Percentiles rank a stretch among this genome's conserved stretches.
phyloP scores from a whole-genome alignment of 1,140 invertebrate genomes.

The Bombus turneri region DNA sequence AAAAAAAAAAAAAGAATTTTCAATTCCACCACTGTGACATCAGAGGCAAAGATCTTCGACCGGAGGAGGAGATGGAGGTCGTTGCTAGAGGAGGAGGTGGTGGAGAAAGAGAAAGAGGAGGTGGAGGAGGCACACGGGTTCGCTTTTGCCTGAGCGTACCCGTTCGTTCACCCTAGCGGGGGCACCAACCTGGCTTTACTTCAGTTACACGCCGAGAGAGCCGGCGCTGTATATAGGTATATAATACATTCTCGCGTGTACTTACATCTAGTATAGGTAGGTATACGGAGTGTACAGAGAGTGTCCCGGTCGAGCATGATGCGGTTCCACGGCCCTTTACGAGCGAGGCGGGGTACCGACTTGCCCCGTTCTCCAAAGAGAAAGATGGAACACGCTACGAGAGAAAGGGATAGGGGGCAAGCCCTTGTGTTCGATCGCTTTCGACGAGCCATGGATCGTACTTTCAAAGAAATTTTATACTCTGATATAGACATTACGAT shows the following conservation, averaged over 20 bases:
- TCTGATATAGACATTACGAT: slow-evolving; percentile 19
- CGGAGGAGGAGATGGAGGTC: slow-evolving; percentile 48
- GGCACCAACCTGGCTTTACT: slow-evolving; percentile 83
- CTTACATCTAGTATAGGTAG: slow-evolving; percentile 74
- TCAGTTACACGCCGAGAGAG: slow-evolving; percentile 79
- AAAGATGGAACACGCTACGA: slow-evolving; percentile 43
- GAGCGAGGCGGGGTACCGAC: slow-evolving; percentile 62
- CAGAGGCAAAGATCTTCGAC: slow-evolving; percentile 58
- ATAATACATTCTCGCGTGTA: slow-evolving; percentile 72
- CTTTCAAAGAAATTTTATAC: slow-evolving; percentile 55
- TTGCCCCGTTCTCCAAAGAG: slow-evolving; percentile 64
- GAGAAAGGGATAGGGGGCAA: slow-evolving; percentile 45
- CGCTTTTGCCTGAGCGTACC: slow-evolving; percentile 78
- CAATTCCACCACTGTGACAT: slow-evolving; percentile 54
- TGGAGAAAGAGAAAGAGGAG: slow-evolving; percentile 63
- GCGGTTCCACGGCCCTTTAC: slow-evolving; percentile 69
- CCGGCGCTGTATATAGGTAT: slow-evolving; percentile 70
- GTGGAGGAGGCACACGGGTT: slow-evolving; percentile 77
- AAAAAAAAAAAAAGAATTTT: slow-evolving; percentile 1
- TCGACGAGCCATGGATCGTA: slow-evolving; percentile 55
- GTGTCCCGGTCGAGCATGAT: slow-evolving; percentile 75
- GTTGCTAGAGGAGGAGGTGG: slow-evolving; percentile 56
- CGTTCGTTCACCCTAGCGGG: slow-evolving; percentile 83
- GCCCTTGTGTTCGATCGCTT: slow-evolving; percentile 64
- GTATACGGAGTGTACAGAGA: slow-evolving; percentile 74